phyloP scores from a whole-genome alignment of 2,797 vertebrate genomes.

The Octomys mimax region DNA sequence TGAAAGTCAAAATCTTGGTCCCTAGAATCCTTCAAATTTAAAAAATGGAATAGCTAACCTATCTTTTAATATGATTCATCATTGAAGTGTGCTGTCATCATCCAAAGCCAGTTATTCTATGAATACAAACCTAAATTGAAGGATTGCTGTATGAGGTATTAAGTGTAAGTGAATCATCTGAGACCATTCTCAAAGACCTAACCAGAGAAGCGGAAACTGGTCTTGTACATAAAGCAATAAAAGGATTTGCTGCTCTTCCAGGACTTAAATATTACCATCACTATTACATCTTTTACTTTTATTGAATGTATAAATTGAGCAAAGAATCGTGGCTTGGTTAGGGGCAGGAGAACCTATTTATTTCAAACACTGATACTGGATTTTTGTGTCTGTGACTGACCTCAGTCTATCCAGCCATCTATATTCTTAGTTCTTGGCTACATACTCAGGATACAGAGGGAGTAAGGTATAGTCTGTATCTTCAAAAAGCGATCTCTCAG shows the following conservation, averaged over 20 bases:
- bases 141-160: constrained; percentile 6
- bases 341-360: background rate
- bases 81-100: background rate
- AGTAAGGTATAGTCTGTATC: constrained; percentile 23
- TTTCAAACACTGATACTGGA: constrained; percentile 4
- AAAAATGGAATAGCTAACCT: constrained; percentile 33
- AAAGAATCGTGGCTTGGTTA: background rate
- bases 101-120: constrained; percentile 45
- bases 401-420: background rate
- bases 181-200: constrained; percentile 16
- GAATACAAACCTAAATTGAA: constrained; percentile 48
- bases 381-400: constrained; percentile 25
- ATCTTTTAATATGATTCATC: constrained; percentile 14
- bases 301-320: constrained; percentile 24
- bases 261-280: constrained; percentile 34
- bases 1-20: constrained; percentile 47
- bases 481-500: constrained; percentile 39
- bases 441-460: constrained; percentile 11
- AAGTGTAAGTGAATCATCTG: constrained; percentile 10
- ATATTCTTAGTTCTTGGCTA: constrained; percentile 56
- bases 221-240: constrained; percentile 2
- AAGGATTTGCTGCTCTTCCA: constrained; percentile 27
- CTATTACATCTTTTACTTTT: constrained; percentile 52
- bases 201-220: background rate
- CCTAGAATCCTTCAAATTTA: constrained; percentile 40